Percentiles rank a stretch among this genome's conserved stretches.
Evolutionary conservation across 2,888 invertebrate species (phyloP).

Genomic region (Dexiosoma caninum): DNA sequence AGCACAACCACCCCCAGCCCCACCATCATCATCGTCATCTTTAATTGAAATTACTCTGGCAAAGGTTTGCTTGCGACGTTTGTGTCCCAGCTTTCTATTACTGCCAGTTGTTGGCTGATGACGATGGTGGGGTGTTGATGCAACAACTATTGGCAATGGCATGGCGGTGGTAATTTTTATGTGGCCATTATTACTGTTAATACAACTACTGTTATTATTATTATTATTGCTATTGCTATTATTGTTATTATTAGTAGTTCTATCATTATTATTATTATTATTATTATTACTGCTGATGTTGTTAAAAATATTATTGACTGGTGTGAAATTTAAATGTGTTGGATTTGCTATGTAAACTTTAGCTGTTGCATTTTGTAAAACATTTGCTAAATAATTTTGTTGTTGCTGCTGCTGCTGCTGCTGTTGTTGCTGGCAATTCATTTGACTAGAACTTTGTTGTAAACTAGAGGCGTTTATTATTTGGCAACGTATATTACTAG

Average conservation of each 20-base stretch:
- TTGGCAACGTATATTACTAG: slow-evolving; percentile 70
- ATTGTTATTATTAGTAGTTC: slow-evolving; percentile 58
- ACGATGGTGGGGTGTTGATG: slow-evolving; percentile 42
- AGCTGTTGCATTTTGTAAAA: slow-evolving; percentile 64
- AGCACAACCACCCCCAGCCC: no score
- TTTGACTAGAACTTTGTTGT: slow-evolving; percentile 71
- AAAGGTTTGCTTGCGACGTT: slow-evolving; percentile 68
- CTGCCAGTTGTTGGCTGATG: neutral
- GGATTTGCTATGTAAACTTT: slow-evolving; percentile 67
- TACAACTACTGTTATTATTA: slow-evolving; percentile 62
- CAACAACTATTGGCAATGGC: slow-evolving; percentile 69
- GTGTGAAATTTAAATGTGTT: slow-evolving; percentile 64
- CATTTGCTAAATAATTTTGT: slow-evolving; percentile 61
- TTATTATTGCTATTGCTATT: slow-evolving; percentile 62
- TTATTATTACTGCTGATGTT: slow-evolving; percentile 66
- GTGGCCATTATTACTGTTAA: slow-evolving; percentile 64
- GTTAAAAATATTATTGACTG: slow-evolving; percentile 65
- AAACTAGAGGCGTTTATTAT: slow-evolving; percentile 69
- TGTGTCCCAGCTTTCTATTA: slow-evolving; percentile 54
- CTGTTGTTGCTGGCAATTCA: slow-evolving; percentile 58
- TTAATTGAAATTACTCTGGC: slow-evolving; percentile 61
- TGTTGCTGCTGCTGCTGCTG: slow-evolving; percentile 61
- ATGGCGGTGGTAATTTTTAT: slow-evolving; percentile 65
- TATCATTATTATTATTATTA: slow-evolving; percentile 43
- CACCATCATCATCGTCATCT: no score